Conservation (phyloP, 2,888 invertebrate genomes). For the Agrotis exclamationis region DNA sequence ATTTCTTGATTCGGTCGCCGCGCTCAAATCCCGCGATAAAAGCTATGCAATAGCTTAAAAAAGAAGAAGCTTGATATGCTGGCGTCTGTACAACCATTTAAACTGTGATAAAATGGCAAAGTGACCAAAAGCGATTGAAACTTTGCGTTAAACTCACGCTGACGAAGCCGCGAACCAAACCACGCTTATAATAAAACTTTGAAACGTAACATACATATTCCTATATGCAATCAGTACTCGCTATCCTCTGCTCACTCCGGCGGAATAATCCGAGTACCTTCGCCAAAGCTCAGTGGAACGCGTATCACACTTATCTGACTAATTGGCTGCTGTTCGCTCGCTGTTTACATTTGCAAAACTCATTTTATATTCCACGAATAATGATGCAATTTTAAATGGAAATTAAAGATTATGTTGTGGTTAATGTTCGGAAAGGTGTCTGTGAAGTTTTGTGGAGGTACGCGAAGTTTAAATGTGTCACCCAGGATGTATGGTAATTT, state of each 20-base stretch:
- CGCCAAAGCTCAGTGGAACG: slow-evolving; percentile 30
- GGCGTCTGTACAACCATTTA: no score
- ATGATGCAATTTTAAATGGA: slow-evolving; percentile 4
- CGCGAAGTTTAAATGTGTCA: background rate
- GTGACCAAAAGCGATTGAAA: no score
- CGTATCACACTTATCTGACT: slow-evolving; percentile 49
- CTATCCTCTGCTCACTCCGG: slow-evolving; percentile 17
- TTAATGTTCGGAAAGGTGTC: background rate
- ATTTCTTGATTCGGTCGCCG: no score
- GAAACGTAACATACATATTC: background rate
- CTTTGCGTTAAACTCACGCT: no score
- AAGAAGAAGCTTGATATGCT: no score
- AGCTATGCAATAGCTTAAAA: no score
- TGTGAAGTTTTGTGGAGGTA: background rate
- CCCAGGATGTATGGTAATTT: background rate
- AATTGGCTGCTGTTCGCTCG: slow-evolving; percentile 37
- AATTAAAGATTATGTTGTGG: slow-evolving; percentile 11
- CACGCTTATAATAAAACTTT: background rate
- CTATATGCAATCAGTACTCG: background rate
- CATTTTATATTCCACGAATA: slow-evolving; percentile 39
- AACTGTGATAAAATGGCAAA: no score
- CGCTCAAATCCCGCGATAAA: no score
- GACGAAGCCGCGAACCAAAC: no score
- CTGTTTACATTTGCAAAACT: slow-evolving; percentile 40
- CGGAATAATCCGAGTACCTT: slow-evolving; percentile 28